phyloP scores from a whole-genome alignment of 2,888 invertebrate species.

The Bedellia somnulentella region DNA sequence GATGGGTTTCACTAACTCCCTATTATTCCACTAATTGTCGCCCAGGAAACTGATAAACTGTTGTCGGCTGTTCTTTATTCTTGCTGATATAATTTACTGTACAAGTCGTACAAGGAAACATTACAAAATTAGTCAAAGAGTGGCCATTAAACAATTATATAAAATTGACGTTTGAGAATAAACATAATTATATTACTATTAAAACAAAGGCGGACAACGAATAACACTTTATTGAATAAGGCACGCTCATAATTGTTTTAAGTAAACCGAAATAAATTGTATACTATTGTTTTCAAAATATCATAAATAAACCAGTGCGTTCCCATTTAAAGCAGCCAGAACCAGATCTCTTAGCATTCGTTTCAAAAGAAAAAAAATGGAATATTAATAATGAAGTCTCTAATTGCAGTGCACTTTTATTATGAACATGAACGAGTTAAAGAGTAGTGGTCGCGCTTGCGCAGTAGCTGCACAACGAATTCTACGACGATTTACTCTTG shows the following conservation, averaged over 20 bases:
- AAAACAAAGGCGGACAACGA: constrained; percentile 10
- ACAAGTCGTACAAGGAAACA: too few relatives aligned
- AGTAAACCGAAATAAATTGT: constrained; percentile 16
- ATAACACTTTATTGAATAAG: constrained; percentile 17
- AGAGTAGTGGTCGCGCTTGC: constrained; percentile 21
- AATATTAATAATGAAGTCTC: too few relatives aligned
- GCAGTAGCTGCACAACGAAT: constrained; percentile 44
- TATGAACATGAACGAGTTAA: constrained; percentile 5
- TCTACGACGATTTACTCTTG: constrained; percentile 48
- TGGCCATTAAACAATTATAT: constrained; percentile 43
- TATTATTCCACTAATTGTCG: constrained; percentile 23
- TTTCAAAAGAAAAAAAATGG: too few relatives aligned
- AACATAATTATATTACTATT: constrained; percentile 21
- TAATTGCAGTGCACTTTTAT: too few relatives aligned
- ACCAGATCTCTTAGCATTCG: too few relatives aligned
- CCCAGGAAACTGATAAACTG: constrained; percentile 15
- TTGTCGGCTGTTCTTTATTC: constrained; percentile 22
- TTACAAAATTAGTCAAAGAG: constrained; percentile 15
- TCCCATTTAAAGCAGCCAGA: too few relatives aligned
- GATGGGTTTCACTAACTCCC: constrained; percentile 21
- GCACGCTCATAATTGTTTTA: constrained; percentile 16
- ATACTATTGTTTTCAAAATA: constrained; percentile 12
- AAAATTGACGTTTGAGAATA: constrained; percentile 28
- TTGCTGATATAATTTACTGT: constrained; percentile 22
- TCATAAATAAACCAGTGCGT: constrained; percentile 11